Percentiles rank a stretch among this genome's conserved stretches.
phyloP scores from a whole-genome alignment of 2,888 invertebrate species.

The Clusia tigrina region DNA sequence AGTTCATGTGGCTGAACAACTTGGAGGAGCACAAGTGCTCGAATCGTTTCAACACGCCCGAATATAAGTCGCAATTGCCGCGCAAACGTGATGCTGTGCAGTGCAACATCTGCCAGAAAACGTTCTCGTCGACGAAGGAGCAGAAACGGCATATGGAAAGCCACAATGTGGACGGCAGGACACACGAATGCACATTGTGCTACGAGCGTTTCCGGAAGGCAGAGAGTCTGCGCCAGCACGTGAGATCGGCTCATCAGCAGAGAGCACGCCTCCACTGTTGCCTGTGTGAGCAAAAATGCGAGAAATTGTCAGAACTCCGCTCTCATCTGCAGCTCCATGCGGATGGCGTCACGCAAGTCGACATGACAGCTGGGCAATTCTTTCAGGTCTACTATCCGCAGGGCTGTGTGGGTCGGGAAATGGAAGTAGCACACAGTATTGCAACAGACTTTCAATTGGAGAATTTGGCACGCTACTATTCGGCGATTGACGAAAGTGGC shows the following conservation, averaged over 20 bases:
- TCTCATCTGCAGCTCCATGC: conserved; percentile 45
- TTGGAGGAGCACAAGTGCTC: conserved; percentile 52
- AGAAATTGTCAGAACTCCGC: conserved; percentile 42
- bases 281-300: conserved; percentile 44
- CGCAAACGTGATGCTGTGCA: conserved; percentile 52
- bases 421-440: conserved; percentile 39
- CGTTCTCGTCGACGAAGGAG: conserved; percentile 69
- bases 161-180: conserved; percentile 63
- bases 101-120: conserved; percentile 70
- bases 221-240: conserved; percentile 35
- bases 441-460: conserved; percentile 43
- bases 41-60: conserved; percentile 30
- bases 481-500: conserved; percentile 53
- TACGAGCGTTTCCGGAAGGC: conserved; percentile 34
- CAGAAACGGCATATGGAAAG: conserved; percentile 70
- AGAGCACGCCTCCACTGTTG: conserved; percentile 44
- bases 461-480: conserved; percentile 51
- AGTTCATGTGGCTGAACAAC: conserved; percentile 60
- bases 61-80: conserved; percentile 9
- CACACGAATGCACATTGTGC: conserved; percentile 35
- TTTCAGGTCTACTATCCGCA: conserved; percentile 35
- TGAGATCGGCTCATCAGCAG: conserved; percentile 27
- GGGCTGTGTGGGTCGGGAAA: conserved; percentile 27
- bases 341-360: conserved; percentile 48
- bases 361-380: conserved; percentile 41